Percentiles rank a stretch among this genome's conserved stretches.
Conservation (phyloP, 2,888 invertebrate genomes). For the Cosmia pyralina region DNA sequence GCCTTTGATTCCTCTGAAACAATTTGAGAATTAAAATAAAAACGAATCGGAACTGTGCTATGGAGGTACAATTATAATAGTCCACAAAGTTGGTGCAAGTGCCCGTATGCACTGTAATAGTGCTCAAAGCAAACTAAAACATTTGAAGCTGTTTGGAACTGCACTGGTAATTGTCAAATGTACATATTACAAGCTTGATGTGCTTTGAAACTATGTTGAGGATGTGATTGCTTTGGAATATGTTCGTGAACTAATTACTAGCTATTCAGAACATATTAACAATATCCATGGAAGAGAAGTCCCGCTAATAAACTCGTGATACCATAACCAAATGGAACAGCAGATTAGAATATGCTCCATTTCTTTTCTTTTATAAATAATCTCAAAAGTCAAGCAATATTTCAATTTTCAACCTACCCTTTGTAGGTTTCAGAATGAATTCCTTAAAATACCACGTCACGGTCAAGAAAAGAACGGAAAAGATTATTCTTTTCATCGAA, state of each 20-base stretch:
- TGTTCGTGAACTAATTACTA: conserved; percentile 18
- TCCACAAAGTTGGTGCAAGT: conserved; percentile 42
- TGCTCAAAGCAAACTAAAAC: conserved; percentile 49
- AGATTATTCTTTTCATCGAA: conserved; percentile 43
- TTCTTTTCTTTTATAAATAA: not conserved
- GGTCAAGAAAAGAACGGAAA: conserved; percentile 23
- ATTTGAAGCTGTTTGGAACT: conserved; percentile 51
- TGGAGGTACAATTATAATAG: conserved; percentile 40
- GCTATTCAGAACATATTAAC: conserved; percentile 10
- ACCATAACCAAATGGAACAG: not conserved
- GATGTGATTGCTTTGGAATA: conserved; percentile 23
- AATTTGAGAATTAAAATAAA: conserved; percentile 28
- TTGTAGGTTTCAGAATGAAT: conserved; percentile 4
- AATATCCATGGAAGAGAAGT: not conserved
- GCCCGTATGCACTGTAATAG: conserved; percentile 44
- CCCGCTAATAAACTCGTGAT: not conserved
- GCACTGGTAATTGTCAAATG: conserved; percentile 53
- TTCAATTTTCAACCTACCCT: not conserved
- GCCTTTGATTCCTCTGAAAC: conserved; percentile 1
- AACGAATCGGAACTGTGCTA: conserved; percentile 19
- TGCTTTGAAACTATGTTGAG: conserved; percentile 34
- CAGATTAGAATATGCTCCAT: not conserved
- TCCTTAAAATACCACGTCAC: conserved; percentile 18
- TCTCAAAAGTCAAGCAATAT: not conserved
- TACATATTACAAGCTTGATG: conserved; percentile 40